Percentiles rank a stretch among this genome's conserved stretches.
These are phyloP conservation scores for Drosophila ustulata DNA, from an alignment of 2,888 invertebrate genomes.

Conservation along the genomic window DNA sequence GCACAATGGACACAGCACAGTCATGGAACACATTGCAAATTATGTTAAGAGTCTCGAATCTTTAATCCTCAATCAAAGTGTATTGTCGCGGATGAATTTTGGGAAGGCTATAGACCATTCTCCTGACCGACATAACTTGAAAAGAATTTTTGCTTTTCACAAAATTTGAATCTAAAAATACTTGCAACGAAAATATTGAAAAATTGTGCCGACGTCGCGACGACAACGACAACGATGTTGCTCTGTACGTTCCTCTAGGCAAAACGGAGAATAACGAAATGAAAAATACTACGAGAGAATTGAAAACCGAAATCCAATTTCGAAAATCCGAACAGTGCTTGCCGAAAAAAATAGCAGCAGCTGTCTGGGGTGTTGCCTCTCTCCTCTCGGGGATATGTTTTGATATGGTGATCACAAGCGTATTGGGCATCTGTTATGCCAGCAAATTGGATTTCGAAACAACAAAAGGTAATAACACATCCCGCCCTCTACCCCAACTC, in stretches of 20 bases:
- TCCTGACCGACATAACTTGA: slow-evolving; percentile 54
- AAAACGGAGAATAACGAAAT: slow-evolving; percentile 73
- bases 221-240: slow-evolving; percentile 29
- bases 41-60: neutral
- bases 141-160: slow-evolving; percentile 43
- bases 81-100: slow-evolving; percentile 18
- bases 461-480: neutral
- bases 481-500: neutral
- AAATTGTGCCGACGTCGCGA: slow-evolving; percentile 61
- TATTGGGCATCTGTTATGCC: slow-evolving; percentile 2
- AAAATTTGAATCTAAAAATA: slow-evolving; percentile 72
- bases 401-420: neutral
- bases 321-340: slow-evolving; percentile 49
- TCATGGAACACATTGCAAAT: slow-evolving; percentile 85
- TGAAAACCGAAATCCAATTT: slow-evolving; percentile 39
- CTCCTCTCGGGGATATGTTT: slow-evolving; percentile 15
- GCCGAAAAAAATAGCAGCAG: slow-evolving; percentile 40
- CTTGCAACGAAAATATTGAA: slow-evolving; percentile 70
- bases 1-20: slow-evolving; percentile 92
- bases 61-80: slow-evolving; percentile 19
- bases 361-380: slow-evolving; percentile 19
- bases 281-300: slow-evolving; percentile 61
- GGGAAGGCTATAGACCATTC: slow-evolving; percentile 29
- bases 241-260: slow-evolving; percentile 49
- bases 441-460: neutral